Base-by-base conservation (phyloP, 1,140 invertebrate species). In the Cyrtorhinus lividipennis region DNA sequence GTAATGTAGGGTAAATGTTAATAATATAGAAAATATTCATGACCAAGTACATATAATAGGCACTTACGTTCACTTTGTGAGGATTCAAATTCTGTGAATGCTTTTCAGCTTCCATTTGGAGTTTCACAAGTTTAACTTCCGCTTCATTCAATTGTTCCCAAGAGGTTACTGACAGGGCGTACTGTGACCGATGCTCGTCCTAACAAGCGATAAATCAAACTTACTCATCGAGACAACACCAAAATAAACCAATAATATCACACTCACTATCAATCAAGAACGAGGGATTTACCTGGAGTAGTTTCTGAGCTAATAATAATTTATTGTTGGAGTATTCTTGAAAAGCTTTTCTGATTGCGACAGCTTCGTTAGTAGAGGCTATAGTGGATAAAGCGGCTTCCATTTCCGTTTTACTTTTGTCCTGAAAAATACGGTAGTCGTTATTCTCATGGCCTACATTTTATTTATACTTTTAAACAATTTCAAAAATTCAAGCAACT, bases 161-260 rank as follows among this genome's bases (percentile, higher is more conserved):
- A 25, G 62, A 24, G n/a, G 20, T 26, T 1, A 58, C 20, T 58
- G 62, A 18, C 23, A 63, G 20, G 2, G 56, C 25, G 53, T 57
- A 59, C 26, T 63, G 56, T 38, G 56, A 25, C 24, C 27, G 20
- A 38, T 58, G 56, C 20, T 63, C 62, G 2, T 63, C 56, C 62
- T 63, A 56, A 62, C 12, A 25, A 62, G 12, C 23, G 48, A 46
- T 24, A n/a, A n/a, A n/a, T n/a, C n/a, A n/a, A n/a, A n/a, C n/a
- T n/a, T n/a, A n/a, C n/a, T n/a, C n/a, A n/a, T n/a, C n/a, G n/a
- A n/a, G n/a, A n/a, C n/a, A n/a, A n/a, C n/a, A n/a, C n/a, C n/a
- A n/a, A n/a, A n/a, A n/a, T n/a, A n/a, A n/a, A n/a, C n/a, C n/a
- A n/a, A n/a, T n/a, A n/a, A n/a, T n/a, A n/a, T n/a, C n/a, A n/a